phyloP scores from a whole-genome alignment of 2,888 invertebrate genomes.

The Lycaena phlaeas region DNA sequence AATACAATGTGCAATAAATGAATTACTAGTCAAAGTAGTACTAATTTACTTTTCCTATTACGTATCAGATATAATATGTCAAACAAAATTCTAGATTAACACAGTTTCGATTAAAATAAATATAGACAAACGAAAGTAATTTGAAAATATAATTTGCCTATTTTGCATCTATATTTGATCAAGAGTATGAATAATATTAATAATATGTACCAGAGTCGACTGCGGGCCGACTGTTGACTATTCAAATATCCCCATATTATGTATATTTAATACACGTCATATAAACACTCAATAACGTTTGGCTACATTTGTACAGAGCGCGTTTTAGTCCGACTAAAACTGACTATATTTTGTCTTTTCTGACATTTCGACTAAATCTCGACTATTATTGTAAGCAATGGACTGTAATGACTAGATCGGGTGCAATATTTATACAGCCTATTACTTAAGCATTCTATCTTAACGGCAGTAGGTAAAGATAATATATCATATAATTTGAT shows the following conservation, averaged over 20 bases:
- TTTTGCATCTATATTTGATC: background rate
- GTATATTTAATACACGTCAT: conserved; percentile 1
- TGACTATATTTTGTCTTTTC: background rate
- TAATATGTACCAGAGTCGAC: background rate
- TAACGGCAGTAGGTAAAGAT: conserved; percentile 21
- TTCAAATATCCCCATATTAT: conserved; percentile 4
- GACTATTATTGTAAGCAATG: background rate
- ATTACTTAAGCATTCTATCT: conserved; percentile 13
- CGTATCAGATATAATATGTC: background rate
- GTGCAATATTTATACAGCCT: conserved; percentile 3
- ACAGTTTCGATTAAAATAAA: background rate
- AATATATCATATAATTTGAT: conserved; percentile 19
- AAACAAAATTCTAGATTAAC: background rate
- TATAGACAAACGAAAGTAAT: background rate
- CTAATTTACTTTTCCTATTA: background rate
- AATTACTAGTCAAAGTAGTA: background rate
- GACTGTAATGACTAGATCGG: background rate
- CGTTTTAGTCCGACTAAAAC: conserved; percentile 2
- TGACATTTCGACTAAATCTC: background rate
- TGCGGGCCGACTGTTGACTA: background rate
- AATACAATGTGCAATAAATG: background rate
- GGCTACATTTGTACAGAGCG: conserved; percentile 7
- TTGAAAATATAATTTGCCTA: background rate
- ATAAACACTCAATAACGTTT: conserved; percentile 2
- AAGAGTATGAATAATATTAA: background rate